phyloP scores from a whole-genome alignment of 2,888 invertebrate species.

The Coelopa pilipes region DNA sequence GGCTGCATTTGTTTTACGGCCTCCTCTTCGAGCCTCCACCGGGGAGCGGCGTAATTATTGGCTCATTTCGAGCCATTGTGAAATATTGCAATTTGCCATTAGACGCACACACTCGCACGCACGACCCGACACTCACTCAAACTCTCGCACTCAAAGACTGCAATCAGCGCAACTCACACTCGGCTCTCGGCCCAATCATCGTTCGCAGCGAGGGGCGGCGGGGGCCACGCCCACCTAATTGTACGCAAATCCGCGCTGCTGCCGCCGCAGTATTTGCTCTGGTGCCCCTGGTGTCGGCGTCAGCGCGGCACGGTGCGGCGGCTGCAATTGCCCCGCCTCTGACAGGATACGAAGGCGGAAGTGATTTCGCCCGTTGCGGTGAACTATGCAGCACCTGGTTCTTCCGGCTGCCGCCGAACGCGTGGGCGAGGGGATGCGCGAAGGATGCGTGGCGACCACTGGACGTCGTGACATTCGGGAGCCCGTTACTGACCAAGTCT shows the following conservation, averaged over 20 bases:
- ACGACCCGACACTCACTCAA: neutral
- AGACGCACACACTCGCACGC: slow-evolving; percentile 1
- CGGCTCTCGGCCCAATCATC: neutral
- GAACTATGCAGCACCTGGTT: too few relatives aligned
- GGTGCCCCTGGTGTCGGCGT: neutral
- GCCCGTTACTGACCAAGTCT: too few relatives aligned
- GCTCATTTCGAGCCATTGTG: slow-evolving; percentile 19
- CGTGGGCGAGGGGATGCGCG: too few relatives aligned
- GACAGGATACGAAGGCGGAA: too few relatives aligned
- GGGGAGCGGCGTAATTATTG: slow-evolving; percentile 14
- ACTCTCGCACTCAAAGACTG: neutral
- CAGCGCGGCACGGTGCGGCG: too few relatives aligned
- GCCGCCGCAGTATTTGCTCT: neutral
- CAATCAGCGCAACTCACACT: neutral
- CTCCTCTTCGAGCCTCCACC: slow-evolving; percentile 8
- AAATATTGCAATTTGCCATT: slow-evolving; percentile 18
- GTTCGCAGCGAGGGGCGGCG: neutral
- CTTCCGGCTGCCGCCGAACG: too few relatives aligned
- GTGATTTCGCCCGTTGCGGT: too few relatives aligned
- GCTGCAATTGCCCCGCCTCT: too few relatives aligned
- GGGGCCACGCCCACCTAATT: slow-evolving; percentile 5
- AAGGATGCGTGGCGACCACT: too few relatives aligned
- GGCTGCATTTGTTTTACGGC: slow-evolving; percentile 7
- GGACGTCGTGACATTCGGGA: too few relatives aligned
- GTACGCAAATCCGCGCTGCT: neutral